A percentile compares a stretch with the other conserved stretches of the same genome.
Conservation (phyloP, 1,140 invertebrate genomes). For the Pygmarrhopalites habei region DNA sequence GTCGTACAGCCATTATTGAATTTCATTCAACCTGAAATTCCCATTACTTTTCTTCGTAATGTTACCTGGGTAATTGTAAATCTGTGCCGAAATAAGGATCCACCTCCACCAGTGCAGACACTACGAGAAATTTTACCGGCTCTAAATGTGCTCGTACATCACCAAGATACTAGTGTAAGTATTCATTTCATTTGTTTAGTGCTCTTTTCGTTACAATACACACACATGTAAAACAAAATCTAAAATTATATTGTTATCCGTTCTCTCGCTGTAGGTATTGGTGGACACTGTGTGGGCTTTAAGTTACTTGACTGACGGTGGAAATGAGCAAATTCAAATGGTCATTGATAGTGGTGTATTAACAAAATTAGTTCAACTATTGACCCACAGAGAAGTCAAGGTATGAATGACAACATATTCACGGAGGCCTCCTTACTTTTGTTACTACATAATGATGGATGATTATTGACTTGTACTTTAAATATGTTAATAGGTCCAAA, state of each 20-base stretch:
- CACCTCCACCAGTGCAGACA: constrained; percentile 74
- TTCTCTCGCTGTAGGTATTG: constrained; percentile 73
- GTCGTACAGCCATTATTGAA: constrained; percentile 79
- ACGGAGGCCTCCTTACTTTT: too few relatives aligned
- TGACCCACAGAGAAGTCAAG: constrained; percentile 95
- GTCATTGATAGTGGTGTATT: constrained; percentile 95
- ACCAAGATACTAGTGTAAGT: constrained; percentile 86
- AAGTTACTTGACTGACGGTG: constrained; percentile 96
- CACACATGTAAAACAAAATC: too few relatives aligned
- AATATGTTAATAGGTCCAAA: constrained; percentile 80
- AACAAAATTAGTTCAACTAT: constrained; percentile 83
- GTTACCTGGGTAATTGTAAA: constrained; percentile 99
- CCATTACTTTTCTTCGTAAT: constrained; percentile 85
- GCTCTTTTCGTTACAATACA: too few relatives aligned
- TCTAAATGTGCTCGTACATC: constrained; percentile 86
- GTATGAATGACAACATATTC: too few relatives aligned
- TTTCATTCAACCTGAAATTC: constrained; percentile 89
- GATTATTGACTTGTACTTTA: too few relatives aligned
- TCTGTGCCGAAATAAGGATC: constrained; percentile 92
- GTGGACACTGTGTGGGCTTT: constrained; percentile 99
- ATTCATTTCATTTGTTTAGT: neutral
- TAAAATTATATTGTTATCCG: too few relatives aligned
- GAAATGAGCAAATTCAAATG: constrained; percentile 98
- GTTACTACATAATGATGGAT: too few relatives aligned
- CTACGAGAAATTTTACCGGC: constrained; percentile 92